Base-by-base conservation (phyloP, 2,888 invertebrate genomes). In the Chymomyza fuscimana region DNA sequence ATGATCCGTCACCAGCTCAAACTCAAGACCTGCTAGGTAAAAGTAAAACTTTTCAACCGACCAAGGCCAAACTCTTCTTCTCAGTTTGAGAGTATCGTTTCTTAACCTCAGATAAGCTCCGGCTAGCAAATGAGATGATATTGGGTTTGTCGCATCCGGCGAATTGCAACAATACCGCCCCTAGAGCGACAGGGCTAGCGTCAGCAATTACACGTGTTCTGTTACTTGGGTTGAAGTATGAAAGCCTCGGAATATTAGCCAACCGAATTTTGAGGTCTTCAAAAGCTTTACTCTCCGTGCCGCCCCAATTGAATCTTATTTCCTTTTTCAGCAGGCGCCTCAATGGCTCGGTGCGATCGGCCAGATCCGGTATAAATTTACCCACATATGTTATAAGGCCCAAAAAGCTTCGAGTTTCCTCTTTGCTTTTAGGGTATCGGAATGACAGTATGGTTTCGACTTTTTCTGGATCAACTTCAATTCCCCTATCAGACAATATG, bases 351-450 rank as follows among this genome's bases (percentile, higher is more conserved):
- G 84, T 81, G 60, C 76, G 78, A 65, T 72, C 71, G 5, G 79
- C 72, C 40, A 80, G 32, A 86, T 79, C 72, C 1, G 76, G 78
- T 54, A 81, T 73, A 76, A 78, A 90, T 80, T 77, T 89, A 29
- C 78, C 86, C 56, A 70, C 82, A 72, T 89, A 91, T 65, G 89
- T 91, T 36, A 84, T 81, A 52, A 90, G 56, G 0, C 89, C 90
- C 6, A 89, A 70, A 65, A 90, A 89, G 73, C 89, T 89, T 16
- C 87, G 79, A 15, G 82, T 65, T 65, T 86, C 89, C 60, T 87
- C 82, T 63, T 80, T 81, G 16, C 50, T 79, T 4, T 36, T 65
- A 5, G 87, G 87, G 10, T 76, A 32, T 62, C 79, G 68, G 52
- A 88, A 85, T 5, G 76, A 59, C 36, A 29, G 6, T 1, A 80